phyloP scores from a whole-genome alignment of 2,113 vertebrate species.

The Mugil cephalus region DNA sequence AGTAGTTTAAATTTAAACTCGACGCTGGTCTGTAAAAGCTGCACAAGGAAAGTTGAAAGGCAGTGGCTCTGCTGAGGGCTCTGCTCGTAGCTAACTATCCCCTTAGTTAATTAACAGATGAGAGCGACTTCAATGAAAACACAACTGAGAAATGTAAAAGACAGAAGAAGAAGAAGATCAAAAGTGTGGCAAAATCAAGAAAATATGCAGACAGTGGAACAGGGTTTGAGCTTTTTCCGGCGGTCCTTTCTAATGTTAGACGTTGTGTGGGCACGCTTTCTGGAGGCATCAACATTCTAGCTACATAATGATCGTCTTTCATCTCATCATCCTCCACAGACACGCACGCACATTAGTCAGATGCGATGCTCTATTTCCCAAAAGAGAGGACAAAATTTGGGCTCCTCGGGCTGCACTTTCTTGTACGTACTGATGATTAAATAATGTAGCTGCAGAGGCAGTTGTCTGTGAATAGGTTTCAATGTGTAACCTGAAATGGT shows the following conservation, averaged over 20 bases:
- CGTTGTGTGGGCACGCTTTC: conserved; percentile 39
- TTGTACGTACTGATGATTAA: neutral
- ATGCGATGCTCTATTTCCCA: conserved; percentile 2
- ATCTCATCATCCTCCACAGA: conserved; percentile 32
- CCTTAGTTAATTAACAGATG: conserved; percentile 15
- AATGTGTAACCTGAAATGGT: neutral
- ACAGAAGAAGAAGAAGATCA: neutral
- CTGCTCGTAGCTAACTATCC: neutral
- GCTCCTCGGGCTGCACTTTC: conserved; percentile 7
- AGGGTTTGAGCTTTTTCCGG: conserved; percentile 2
- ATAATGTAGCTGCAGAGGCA: neutral
- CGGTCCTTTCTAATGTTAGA: conserved; percentile 32
- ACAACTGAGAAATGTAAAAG: conserved; percentile 21
- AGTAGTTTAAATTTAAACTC: conserved; percentile 24
- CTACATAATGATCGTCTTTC: conserved; percentile 28
- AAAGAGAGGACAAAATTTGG: neutral
- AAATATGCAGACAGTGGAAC: conserved; percentile 31
- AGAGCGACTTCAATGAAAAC: neutral
- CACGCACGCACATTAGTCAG: neutral
- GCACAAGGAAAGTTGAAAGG: neutral
- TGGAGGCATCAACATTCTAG: conserved; percentile 19
- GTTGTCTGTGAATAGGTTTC: neutral
- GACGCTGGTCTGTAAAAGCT: neutral
- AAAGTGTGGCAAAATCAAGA: conserved; percentile 24
- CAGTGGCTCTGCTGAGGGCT: conserved; percentile 19